Evolutionary conservation across 1,140 invertebrate species (phyloP).

Genomic region (Globodera rostochiensis): DNA sequence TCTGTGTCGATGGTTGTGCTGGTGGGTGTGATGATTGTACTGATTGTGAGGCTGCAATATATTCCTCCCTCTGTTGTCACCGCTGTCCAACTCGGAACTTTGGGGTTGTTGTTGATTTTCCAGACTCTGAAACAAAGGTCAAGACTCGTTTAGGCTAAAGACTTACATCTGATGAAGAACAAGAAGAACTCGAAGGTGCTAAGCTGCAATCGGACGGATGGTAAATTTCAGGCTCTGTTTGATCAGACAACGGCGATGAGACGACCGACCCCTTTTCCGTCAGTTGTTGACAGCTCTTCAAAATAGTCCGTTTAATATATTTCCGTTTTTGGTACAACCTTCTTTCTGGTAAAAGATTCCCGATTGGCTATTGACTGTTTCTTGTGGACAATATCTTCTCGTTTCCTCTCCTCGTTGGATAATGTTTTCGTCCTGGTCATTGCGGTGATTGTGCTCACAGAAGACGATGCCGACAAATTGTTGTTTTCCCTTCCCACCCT

Average conservation of each 20-base stretch:
- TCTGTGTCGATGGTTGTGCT: slow-evolving; percentile 1
- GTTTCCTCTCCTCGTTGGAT: background rate
- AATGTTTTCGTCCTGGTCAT: slow-evolving; percentile 6
- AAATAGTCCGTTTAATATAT: background rate
- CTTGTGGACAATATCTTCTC: background rate
- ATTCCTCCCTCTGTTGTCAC: background rate
- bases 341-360: background rate
- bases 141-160: background rate
- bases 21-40: background rate
- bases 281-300: background rate
- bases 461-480: background rate
- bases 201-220: slow-evolving; percentile 29
- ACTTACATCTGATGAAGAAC: slow-evolving; percentile 21
- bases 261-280: background rate
- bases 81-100: background rate
- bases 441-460: slow-evolving; percentile 9
- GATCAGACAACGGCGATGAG: slow-evolving; percentile 7
- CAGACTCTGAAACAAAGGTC: background rate
- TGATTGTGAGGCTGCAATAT: background rate
- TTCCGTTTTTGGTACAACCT: background rate
- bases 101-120: background rate
- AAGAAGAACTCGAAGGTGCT: slow-evolving; percentile 26
- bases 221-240: slow-evolving; percentile 20
- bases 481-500: background rate
- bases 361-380: background rate